Conservation (phyloP, 1,140 invertebrate genomes). For the Homalodisca vitripennis region DNA sequence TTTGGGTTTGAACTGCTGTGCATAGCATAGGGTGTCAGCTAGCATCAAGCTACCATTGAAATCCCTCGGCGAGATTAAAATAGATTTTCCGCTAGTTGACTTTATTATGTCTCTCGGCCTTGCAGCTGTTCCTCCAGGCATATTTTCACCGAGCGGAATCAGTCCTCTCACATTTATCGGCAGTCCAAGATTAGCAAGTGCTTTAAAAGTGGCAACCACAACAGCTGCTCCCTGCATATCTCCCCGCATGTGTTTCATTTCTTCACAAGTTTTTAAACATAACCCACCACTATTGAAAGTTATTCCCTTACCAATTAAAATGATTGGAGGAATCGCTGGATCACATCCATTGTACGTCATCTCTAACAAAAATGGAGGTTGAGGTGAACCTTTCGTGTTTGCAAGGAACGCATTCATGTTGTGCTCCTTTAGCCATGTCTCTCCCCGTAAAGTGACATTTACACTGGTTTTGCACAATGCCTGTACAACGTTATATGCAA, state of each 20-base stretch:
- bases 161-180: constrained; percentile 58
- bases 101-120: constrained; percentile 64
- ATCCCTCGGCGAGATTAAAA: constrained; percentile 65
- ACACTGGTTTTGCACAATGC: constrained; percentile 50
- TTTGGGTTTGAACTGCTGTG: constrained; percentile 57
- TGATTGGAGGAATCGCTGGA: constrained; percentile 48
- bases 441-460: constrained; percentile 47
- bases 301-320: constrained; percentile 56
- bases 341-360: constrained; percentile 45
- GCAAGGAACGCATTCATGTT: constrained; percentile 62
- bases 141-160: constrained; percentile 64
- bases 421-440: constrained; percentile 55
- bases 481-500: constrained; percentile 53
- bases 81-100: constrained; percentile 65
- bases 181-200: constrained; percentile 51
- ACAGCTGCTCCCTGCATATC: constrained; percentile 68
- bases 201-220: constrained; percentile 56
- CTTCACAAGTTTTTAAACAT: constrained; percentile 57
- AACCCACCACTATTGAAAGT: constrained; percentile 68
- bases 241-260: constrained; percentile 58
- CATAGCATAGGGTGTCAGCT: constrained; percentile 63
- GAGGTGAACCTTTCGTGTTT: constrained; percentile 59
- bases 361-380: constrained; percentile 57
- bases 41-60: constrained; percentile 61
- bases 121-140: constrained; percentile 59